phyloP scores from a whole-genome alignment of 2,797 vertebrate species.

The Chromobotia macracanthus region DNA sequence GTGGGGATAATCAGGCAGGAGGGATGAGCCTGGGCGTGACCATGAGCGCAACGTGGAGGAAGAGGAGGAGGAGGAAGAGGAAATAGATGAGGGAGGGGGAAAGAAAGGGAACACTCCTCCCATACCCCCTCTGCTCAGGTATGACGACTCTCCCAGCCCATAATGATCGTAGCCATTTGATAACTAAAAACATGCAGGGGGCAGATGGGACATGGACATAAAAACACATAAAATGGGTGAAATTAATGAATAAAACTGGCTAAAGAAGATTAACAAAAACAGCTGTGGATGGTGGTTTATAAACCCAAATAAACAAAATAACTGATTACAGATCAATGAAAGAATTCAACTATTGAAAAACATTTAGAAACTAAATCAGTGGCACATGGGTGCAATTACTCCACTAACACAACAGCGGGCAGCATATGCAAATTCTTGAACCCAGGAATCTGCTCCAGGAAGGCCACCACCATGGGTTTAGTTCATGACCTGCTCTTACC shows the following conservation, averaged over 20 bases:
- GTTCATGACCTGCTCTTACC: no score
- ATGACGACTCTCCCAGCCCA: slow-evolving; percentile 85
- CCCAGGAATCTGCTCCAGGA: no score
- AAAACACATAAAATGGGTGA: slow-evolving; percentile 30
- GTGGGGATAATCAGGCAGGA: slow-evolving; percentile 89
- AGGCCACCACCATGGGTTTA: no score
- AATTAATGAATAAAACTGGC: slow-evolving; percentile 50
- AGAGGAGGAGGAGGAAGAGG: slow-evolving; percentile 82
- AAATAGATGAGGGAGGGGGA: slow-evolving; percentile 64
- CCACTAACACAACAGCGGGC: not conserved
- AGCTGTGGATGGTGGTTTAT: slow-evolving; percentile 19
- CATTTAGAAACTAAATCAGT: not conserved
- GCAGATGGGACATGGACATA: slow-evolving; percentile 52
- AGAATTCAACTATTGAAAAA: not conserved
- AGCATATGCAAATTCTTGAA: not conserved
- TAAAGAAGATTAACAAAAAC: slow-evolving; percentile 20
- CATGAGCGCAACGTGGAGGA: slow-evolving; percentile 88
- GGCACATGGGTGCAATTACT: not conserved
- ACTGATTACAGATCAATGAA: not conserved
- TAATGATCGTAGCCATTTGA: slow-evolving; percentile 93
- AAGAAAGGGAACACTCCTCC: slow-evolving; percentile 73
- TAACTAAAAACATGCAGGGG: slow-evolving; percentile 77
- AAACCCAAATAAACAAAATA: not conserved
- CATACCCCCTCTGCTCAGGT: slow-evolving; percentile 82
- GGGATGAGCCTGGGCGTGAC: slow-evolving; percentile 88